Evolutionary conservation across 1,140 invertebrate genomes (phyloP).

Genomic region (Drosophila ironensis): DNA sequence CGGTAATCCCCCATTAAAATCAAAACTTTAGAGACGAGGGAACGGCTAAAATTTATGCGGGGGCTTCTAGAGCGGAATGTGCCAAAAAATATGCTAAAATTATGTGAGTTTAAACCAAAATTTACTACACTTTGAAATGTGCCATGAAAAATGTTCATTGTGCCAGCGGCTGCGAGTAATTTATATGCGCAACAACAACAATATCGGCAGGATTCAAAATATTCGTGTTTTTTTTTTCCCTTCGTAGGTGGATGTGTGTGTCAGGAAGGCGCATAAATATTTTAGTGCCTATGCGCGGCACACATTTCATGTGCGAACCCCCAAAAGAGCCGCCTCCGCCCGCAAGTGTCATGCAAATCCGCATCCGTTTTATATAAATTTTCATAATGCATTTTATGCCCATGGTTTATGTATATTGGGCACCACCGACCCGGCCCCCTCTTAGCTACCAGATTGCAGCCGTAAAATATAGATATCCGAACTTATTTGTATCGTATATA

Average conservation of each 20-base stretch:
- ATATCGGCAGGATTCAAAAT: slow-evolving; percentile 8
- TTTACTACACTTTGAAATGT: slow-evolving; percentile 75
- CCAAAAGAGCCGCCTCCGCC: slow-evolving; percentile 5
- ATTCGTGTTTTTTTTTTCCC: not conserved
- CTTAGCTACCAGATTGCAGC: slow-evolving; percentile 13
- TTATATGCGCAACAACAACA: slow-evolving; percentile 46
- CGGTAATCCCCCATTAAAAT: slow-evolving; percentile 40
- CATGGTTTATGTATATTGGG: slow-evolving; percentile 54
- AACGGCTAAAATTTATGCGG: slow-evolving; percentile 37
- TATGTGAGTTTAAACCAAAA: slow-evolving; percentile 73
- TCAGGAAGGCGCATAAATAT: slow-evolving; percentile 63
- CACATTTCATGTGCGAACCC: slow-evolving; percentile 33
- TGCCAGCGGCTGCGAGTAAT: slow-evolving; percentile 48
- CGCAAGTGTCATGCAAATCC: slow-evolving; percentile 51
- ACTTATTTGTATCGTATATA: not conserved
- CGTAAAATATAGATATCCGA: slow-evolving; percentile 33
- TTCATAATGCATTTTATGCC: slow-evolving; percentile 62
- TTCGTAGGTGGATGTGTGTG: slow-evolving; percentile 7
- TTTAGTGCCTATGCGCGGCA: slow-evolving; percentile 60
- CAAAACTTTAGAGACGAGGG: slow-evolving; percentile 19
- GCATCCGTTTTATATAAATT: slow-evolving; percentile 56
- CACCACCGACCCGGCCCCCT: not conserved
- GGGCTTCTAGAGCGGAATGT: slow-evolving; percentile 3
- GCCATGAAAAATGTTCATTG: slow-evolving; percentile 74
- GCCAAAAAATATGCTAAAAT: slow-evolving; percentile 47